Conservation (phyloP, 1,140 invertebrate genomes). For the Diploscapter pachys region DNA sequence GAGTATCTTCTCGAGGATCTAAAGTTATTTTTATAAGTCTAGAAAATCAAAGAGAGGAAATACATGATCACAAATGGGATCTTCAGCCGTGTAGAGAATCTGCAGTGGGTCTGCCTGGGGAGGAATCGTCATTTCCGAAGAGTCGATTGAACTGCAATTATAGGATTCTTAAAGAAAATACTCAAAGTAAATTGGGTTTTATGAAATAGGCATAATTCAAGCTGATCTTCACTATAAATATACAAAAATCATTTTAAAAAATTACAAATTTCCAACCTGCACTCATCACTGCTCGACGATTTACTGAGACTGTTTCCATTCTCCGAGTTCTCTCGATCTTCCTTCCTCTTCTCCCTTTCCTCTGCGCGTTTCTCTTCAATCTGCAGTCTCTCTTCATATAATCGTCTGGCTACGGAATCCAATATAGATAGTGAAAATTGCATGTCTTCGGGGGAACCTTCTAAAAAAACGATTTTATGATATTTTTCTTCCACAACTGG, state of each 20-base stretch:
- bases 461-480: not conserved
- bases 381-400: constrained; percentile 5
- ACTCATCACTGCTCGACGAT: constrained; percentile 15
- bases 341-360: constrained; percentile 15
- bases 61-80: constrained; percentile 40
- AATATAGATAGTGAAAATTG: constrained; percentile 20
- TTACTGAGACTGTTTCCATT: constrained; percentile 14
- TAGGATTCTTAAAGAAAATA: constrained; percentile 1
- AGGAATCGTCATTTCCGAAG: constrained; percentile 14
- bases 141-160: constrained; percentile 11
- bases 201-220: not conserved
- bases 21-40: not conserved
- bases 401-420: not conserved
- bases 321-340: constrained; percentile 11
- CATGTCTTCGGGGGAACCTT: constrained; percentile 36
- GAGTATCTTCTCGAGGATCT: constrained; percentile 37
- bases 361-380: constrained; percentile 14
- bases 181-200: constrained; percentile 1
- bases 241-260: constrained; percentile 10
- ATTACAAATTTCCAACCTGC: not conserved
- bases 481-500: not conserved
- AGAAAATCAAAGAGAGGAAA: not conserved
- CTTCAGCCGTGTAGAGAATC: constrained; percentile 37
- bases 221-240: not conserved
- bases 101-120: constrained; percentile 34